A percentile compares a stretch with the other conserved stretches of the same genome.
These are phyloP conservation scores for Nasalis larvatus DNA, from an alignment of 2,113 vertebrate genomes.

Conservation along the genomic window DNA sequence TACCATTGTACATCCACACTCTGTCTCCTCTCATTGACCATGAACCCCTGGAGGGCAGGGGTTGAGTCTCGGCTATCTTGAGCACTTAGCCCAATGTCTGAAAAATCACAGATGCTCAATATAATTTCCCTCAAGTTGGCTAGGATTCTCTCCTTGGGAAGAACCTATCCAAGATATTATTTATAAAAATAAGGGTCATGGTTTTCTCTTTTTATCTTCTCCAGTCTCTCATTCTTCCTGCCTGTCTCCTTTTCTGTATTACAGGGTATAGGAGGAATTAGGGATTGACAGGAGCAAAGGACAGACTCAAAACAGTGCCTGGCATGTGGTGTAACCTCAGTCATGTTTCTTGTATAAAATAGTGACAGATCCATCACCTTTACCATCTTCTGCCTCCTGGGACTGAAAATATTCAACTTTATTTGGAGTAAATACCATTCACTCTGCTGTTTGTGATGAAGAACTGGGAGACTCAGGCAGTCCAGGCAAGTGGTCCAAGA, in stretches of 20 bases:
- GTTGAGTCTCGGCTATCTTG: background rate
- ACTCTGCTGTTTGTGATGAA: background rate
- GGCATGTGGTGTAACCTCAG: background rate
- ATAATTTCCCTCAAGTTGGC: background rate
- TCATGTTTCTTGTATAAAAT: background rate
- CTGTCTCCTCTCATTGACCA: background rate
- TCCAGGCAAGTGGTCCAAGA: background rate
- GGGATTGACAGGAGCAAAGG: background rate
- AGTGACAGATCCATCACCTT: background rate
- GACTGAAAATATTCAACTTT: background rate
- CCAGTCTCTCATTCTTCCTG: background rate
- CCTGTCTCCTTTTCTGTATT: background rate
- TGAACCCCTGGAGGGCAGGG: background rate
- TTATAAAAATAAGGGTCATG: background rate
- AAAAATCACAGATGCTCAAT: background rate
- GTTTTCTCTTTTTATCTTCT: conserved; percentile 11
- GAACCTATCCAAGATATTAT: background rate
- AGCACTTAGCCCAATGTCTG: background rate
- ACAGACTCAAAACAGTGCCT: background rate
- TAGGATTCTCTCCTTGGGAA: background rate
- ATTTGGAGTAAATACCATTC: background rate
- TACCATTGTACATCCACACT: accelerated
- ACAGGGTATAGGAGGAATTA: conserved; percentile 9
- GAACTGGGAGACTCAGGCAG: background rate
- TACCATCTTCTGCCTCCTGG: background rate